These are phyloP conservation scores for Anthopleura sola DNA, from an alignment of 64 coral and sea anemone species.

Conservation along the genomic window DNA sequence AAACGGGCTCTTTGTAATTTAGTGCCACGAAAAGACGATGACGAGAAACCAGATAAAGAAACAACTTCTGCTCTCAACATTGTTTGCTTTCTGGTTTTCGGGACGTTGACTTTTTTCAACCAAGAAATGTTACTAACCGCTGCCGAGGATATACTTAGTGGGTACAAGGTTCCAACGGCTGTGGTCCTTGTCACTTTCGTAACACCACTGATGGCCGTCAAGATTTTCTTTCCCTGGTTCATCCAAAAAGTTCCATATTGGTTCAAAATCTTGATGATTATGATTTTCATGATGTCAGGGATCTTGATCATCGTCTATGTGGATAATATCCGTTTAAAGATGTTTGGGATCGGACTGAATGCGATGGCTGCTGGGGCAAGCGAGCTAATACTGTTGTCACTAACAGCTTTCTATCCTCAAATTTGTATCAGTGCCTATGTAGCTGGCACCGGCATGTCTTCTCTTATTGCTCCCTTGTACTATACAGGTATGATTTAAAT, in stretches of 20 bases:
- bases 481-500: slow-evolving; percentile 62
- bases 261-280: slow-evolving; percentile 51
- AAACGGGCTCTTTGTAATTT: slow-evolving; percentile 10
- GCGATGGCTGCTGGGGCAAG: slow-evolving; percentile 66
- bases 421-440: slow-evolving; percentile 84
- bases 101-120: slow-evolving; percentile 75
- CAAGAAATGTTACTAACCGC: slow-evolving; percentile 72
- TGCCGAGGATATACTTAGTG: slow-evolving; percentile 79
- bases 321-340: slow-evolving; percentile 32
- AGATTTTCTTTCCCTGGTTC: slow-evolving; percentile 73
- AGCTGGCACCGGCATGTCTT: slow-evolving; percentile 72
- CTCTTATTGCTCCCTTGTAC: slow-evolving; percentile 64
- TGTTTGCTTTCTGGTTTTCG: slow-evolving; percentile 65
- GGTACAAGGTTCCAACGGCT: slow-evolving; percentile 56
- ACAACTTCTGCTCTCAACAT: slow-evolving; percentile 19
- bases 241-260: slow-evolving; percentile 64
- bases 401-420: slow-evolving; percentile 82
- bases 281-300: slow-evolving; percentile 49
- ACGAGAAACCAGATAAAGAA: background rate
- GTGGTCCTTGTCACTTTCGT: slow-evolving; percentile 49
- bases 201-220: slow-evolving; percentile 45
- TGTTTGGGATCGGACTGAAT: slow-evolving; percentile 65
- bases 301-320: slow-evolving; percentile 42
- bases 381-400: slow-evolving; percentile 45
- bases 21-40: background rate